Conservation (phyloP, 1,140 invertebrate genomes). For the Eriocheir sinensis region DNA sequence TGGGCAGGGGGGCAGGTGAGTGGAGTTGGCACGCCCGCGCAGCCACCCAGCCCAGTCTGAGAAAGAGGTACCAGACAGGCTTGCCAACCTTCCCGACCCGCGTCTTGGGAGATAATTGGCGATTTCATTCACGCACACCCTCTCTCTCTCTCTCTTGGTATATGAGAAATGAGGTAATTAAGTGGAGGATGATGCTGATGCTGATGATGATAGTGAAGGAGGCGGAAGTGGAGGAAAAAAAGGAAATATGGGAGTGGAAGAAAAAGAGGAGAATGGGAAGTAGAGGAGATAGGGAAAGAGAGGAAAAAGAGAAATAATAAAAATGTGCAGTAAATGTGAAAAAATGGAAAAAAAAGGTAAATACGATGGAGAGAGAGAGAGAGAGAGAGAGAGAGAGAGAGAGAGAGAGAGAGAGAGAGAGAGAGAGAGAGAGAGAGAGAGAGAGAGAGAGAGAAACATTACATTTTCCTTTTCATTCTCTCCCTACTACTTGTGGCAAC, state of each 20-base stretch:
- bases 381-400: slow-evolving; percentile 43
- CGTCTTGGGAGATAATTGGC: neutral
- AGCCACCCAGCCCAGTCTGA: neutral
- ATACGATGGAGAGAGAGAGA: neutral
- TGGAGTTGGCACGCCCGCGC: neutral
- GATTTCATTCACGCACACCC: slow-evolving; percentile 7
- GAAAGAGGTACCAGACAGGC: neutral
- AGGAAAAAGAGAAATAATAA: neutral
- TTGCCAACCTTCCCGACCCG: neutral
- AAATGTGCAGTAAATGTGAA: neutral
- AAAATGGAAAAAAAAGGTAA: neutral
- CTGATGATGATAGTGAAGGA: no score
- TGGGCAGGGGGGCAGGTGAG: neutral
- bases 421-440: slow-evolving; percentile 43
- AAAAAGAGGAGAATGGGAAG: neutral
- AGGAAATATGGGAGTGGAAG: neutral
- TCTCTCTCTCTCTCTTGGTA: neutral
- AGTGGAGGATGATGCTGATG: no score
- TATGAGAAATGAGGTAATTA: no score
- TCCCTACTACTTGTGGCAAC: neutral
- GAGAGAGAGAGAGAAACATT: neutral
- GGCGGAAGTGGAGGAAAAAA: neutral
- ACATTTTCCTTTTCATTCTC: neutral
- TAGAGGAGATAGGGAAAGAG: neutral
- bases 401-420: neutral